phyloP scores from a whole-genome alignment of 1,140 invertebrate species.

The Drosophila azteca region DNA sequence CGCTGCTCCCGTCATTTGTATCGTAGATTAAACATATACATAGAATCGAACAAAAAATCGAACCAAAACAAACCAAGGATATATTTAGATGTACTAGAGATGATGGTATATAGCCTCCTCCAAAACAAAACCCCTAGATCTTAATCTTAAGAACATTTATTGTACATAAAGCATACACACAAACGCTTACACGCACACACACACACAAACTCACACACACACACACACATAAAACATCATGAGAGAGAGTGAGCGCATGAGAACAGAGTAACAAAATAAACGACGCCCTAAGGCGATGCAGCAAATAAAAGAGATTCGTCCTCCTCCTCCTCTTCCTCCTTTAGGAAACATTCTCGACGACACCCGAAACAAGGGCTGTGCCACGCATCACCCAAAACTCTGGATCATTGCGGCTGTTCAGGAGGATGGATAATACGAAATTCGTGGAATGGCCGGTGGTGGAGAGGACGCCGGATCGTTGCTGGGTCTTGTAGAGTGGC shows the following conservation, averaged over 20 bases:
- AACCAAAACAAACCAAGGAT: too few species aligned
- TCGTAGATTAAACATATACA: too few species aligned
- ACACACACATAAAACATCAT: constrained; percentile 11
- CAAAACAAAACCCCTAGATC: too few species aligned
- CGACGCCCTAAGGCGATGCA: constrained; percentile 34
- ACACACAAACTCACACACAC: constrained; percentile 13
- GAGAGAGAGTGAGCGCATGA: constrained; percentile 34
- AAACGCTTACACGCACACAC: neutral
- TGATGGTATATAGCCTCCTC: too few species aligned
- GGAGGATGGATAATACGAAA: constrained; percentile 91
- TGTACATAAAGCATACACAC: neutral
- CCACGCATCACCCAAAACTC: constrained; percentile 94
- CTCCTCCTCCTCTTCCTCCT: neutral
- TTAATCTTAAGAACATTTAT: too few species aligned
- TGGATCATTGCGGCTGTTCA: constrained; percentile 86
- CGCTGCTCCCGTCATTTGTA: neutral
- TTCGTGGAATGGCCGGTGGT: constrained; percentile 96
- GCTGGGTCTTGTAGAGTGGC: constrained; percentile 94
- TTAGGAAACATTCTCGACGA: constrained; percentile 85
- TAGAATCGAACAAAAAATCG: too few species aligned
- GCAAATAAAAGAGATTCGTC: neutral
- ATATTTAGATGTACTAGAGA: too few species aligned
- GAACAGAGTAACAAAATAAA: constrained; percentile 68
- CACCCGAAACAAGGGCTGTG: constrained; percentile 91
- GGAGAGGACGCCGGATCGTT: constrained; percentile 91